Evolutionary conservation across 2,797 vertebrate species (phyloP).

Genomic region (Iguana delicatissima): DNA sequence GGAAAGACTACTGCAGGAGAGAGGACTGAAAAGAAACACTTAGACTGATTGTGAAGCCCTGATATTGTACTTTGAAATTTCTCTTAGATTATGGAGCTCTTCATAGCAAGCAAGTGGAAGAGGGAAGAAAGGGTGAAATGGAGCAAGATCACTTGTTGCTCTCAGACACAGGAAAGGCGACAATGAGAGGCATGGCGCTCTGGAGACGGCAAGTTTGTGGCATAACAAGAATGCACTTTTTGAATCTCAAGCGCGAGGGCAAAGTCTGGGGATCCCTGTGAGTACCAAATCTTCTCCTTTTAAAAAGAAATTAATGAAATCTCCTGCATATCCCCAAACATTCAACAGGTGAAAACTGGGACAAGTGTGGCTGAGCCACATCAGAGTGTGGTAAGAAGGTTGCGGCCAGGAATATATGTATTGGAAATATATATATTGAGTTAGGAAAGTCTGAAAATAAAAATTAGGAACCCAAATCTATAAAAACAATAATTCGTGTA

Average conservation of each 20-base stretch:
- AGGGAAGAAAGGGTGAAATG: conserved; percentile 64
- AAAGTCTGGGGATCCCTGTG: conserved; percentile 86
- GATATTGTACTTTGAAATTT: neutral
- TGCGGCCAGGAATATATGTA: too few species aligned
- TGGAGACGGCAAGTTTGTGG: conserved; percentile 92
- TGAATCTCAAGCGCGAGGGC: conserved; percentile 85
- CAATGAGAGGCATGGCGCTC: conserved; percentile 72
- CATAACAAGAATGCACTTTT: conserved; percentile 85
- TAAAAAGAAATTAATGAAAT: neutral
- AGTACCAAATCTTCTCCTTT: conserved; percentile 63
- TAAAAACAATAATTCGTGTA: too few species aligned
- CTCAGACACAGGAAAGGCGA: conserved; percentile 65
- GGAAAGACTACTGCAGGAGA: too few species aligned
- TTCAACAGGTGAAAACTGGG: neutral
- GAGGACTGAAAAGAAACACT: too few species aligned
- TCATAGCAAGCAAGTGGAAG: conserved; percentile 76
- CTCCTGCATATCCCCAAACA: too few species aligned
- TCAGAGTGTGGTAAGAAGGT: too few species aligned
- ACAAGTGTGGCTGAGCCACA: too few species aligned
- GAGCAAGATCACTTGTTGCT: conserved; percentile 80
- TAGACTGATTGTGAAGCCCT: neutral
- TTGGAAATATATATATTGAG: too few species aligned
- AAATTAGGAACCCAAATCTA: too few species aligned
- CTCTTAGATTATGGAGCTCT: conserved; percentile 83
- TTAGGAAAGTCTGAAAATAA: too few species aligned